Evolutionary conservation across 2,888 invertebrate genomes (phyloP).

Genomic region (Lepidocyrtinus sp.): DNA sequence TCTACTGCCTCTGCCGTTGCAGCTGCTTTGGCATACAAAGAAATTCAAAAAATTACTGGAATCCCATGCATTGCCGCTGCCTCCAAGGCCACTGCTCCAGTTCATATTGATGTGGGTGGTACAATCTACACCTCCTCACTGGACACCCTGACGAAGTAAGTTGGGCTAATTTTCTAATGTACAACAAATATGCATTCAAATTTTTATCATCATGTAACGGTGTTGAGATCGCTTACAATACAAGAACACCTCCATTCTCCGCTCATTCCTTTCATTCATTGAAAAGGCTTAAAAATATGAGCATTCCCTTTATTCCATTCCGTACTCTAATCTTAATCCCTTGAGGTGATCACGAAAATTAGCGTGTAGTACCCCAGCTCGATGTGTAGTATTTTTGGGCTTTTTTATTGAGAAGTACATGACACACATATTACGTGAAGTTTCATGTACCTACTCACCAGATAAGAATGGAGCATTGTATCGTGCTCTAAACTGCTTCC

Average conservation of each 20-base stretch:
- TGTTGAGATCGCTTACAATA: too few relatives aligned
- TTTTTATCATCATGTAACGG: background rate
- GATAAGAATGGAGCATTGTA: background rate
- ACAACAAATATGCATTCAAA: background rate
- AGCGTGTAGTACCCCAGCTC: background rate
- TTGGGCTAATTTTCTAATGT: constrained; percentile 63
- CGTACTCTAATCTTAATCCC: background rate
- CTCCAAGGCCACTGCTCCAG: constrained; percentile 93
- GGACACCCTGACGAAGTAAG: constrained; percentile 94
- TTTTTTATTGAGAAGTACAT: background rate
- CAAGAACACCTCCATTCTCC: background rate
- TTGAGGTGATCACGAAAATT: background rate
- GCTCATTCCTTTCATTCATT: background rate
- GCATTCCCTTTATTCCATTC: background rate
- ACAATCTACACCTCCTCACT: constrained; percentile 97
- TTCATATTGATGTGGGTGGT: constrained; percentile 97
- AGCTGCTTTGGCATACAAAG: constrained; percentile 74
- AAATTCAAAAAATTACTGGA: constrained; percentile 84
- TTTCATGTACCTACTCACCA: background rate
- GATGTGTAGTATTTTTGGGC: background rate
- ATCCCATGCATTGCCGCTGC: constrained; percentile 95
- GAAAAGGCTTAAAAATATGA: background rate
- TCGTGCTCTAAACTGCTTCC: background rate
- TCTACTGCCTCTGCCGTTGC: constrained; percentile 70
- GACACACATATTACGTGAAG: background rate